Evolutionary conservation across 2,888 invertebrate genomes (phyloP).

Genomic region (Shargacucullia verbasci): DNA sequence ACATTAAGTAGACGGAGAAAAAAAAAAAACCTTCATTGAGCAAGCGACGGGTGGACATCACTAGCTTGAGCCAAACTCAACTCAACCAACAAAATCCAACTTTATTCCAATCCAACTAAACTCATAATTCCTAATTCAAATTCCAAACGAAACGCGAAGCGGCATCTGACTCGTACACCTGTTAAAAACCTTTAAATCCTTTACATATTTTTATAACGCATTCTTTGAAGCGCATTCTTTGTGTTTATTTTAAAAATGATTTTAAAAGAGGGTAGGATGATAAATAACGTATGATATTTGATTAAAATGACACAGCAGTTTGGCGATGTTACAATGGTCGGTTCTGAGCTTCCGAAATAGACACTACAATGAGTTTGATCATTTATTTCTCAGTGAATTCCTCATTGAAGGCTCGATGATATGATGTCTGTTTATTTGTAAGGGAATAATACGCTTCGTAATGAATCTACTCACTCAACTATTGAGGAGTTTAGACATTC

Average conservation of each 20-base stretch:
- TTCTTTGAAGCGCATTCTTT: slow-evolving; percentile 78
- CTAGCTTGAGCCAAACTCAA: slow-evolving; percentile 28
- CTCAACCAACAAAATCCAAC: slow-evolving; percentile 30
- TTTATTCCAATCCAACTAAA: slow-evolving; percentile 6
- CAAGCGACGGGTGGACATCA: slow-evolving; percentile 71
- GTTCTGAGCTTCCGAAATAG: slow-evolving; percentile 70
- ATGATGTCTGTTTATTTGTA: slow-evolving; percentile 40
- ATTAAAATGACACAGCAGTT: slow-evolving; percentile 79
- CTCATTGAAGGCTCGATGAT: slow-evolving; percentile 50
- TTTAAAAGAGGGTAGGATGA: slow-evolving; percentile 68
- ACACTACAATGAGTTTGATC: slow-evolving; percentile 59
- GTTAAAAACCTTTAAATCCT: slow-evolving; percentile 81
- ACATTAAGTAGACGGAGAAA: slow-evolving; percentile 80
- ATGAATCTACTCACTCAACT: slow-evolving; percentile 45
- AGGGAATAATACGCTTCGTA: slow-evolving; percentile 46
- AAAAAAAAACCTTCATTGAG: slow-evolving; percentile 75
- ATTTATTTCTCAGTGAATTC: slow-evolving; percentile 67
- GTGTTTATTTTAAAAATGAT: slow-evolving; percentile 74
- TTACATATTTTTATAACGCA: slow-evolving; percentile 84
- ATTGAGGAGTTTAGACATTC: slow-evolving; percentile 15
- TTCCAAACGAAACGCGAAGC: slow-evolving; percentile 21
- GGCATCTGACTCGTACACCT: slow-evolving; percentile 76
- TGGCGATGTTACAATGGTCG: slow-evolving; percentile 58
- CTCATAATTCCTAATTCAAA: slow-evolving; percentile 46
- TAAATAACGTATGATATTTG: slow-evolving; percentile 75